Conservation (phyloP, 2,888 invertebrate genomes). For the Papilio demoleus region DNA sequence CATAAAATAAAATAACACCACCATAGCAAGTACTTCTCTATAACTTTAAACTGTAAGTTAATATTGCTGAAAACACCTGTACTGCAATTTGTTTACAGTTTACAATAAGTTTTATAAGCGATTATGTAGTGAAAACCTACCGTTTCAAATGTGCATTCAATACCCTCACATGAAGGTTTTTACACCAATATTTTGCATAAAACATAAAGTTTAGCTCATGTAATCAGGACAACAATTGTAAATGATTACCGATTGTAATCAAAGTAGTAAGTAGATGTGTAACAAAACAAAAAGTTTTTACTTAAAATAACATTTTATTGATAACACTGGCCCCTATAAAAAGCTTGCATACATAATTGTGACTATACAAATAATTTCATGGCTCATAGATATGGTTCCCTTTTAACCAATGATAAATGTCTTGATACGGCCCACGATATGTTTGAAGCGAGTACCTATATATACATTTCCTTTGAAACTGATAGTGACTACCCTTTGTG, state of each 20-base stretch:
- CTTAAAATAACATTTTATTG: slow-evolving; percentile 26
- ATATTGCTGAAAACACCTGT: not conserved
- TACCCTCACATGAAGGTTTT: not conserved
- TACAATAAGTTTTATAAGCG: too few species aligned
- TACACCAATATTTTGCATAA: not conserved
- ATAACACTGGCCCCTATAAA: slow-evolving; percentile 31
- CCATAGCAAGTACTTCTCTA: slow-evolving; percentile 57
- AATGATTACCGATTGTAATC: slow-evolving; percentile 1
- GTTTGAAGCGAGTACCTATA: slow-evolving; percentile 59
- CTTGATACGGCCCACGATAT: slow-evolving; percentile 68
- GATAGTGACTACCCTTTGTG: slow-evolving; percentile 80
- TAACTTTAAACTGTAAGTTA: not conserved
- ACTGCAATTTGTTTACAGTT: too few species aligned
- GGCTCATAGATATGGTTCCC: slow-evolving; percentile 59
- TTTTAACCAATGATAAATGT: slow-evolving; percentile 73
- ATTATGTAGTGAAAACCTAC: too few species aligned
- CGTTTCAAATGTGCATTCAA: not conserved
- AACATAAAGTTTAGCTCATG: not conserved
- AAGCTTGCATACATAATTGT: slow-evolving; percentile 47
- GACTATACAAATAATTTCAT: slow-evolving; percentile 65
- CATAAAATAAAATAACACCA: slow-evolving; percentile 66
- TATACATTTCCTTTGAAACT: slow-evolving; percentile 78
- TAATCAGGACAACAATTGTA: slow-evolving; percentile 1
- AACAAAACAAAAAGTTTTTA: slow-evolving; percentile 10
- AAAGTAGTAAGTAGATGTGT: slow-evolving; percentile 8